Base-by-base conservation (phyloP, 2,113 vertebrate genomes). In the Nettapus auritus region DNA sequence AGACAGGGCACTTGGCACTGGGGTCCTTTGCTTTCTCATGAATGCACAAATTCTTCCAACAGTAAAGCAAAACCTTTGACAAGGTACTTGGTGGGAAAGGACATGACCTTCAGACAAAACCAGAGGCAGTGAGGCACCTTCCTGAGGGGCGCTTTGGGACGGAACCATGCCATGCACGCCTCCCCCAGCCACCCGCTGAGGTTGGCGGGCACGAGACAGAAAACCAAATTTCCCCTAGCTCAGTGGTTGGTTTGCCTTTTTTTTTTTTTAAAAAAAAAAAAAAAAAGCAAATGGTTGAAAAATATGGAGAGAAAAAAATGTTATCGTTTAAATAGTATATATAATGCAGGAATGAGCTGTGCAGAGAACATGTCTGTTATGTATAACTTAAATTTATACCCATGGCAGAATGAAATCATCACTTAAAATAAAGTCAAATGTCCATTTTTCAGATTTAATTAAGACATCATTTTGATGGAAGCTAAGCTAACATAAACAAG, bases 361-460 rank as follows among this genome's bases (percentile, higher is more conserved):
- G 78, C 57, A 13, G 82, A 90, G 86, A 60, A 23, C 6, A 2
- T 62, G 90, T 84, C 78, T 97, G 93, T 75, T 96, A 56, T 81
- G 77, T 86, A 82, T 94, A 95, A 88, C 94, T 94, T 79, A 79
- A 82, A 94, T 92, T 82, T 77, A 95, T 94, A 94, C 85, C 44
- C 68, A 63, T 40, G 91, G 91, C 85, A 71, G 74, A 95, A 96
- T 94, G 81, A 97, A 96, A 97, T 95, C 96, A 95, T 96, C 81
- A 88, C 91, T 93, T 93, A 97, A 90, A 97, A 93, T 96, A 96
- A 97, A 97, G 94, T 88, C 93, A 97, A 97, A 94, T 91, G 91
- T 85, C 93, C 92, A 96, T 97, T 97, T 97, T 97, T 96, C 94
- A 97, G 95, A 96, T 97, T 97, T 97, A 98, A 98, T 98, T 97